Base-by-base conservation (phyloP, 2,113 vertebrate genomes). In the Spea bombifrons region DNA sequence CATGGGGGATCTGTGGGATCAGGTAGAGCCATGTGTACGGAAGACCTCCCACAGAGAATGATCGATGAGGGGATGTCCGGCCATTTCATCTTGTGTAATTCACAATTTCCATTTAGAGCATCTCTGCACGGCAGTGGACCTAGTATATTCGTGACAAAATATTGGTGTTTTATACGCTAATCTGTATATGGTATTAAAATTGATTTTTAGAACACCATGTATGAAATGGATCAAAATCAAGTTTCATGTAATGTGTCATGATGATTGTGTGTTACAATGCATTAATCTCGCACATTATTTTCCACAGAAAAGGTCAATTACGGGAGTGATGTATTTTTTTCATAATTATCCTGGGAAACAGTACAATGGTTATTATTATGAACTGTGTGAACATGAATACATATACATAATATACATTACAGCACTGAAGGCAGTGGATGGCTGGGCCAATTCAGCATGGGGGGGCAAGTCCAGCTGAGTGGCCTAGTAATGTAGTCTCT, bases 21-120 rank as follows among this genome's bases (percentile, higher is more conserved):
- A 69, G 67, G 66, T 49, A 70, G 53, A 77, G 75, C 75, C 45
- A 70, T 70, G 75, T 69, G 75, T 77, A 77, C 45, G 45, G 48
- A 50, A 53, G 75, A 68, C 75, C 66, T 77, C 75, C 75, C 66
- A 77, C 66, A 46, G 67, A 77, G 75, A 77, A 77, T 77, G 75
- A 77, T 77, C 46, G 75, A 77, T 77, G 75, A 30, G 75, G 75
- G 53, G 53, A 59, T 77, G 67, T 77, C 66, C 67, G 61, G 48
- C 67, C 47, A 70, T 63, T 46, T 71, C 55, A 63, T 71, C 17
- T 57, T 55, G 49, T 48, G 67, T 63, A 70, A 66, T 44, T 77
- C 53, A 49, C 17, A 77, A 70, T 61, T 77, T 43, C 68, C 59
- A 70, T 77, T 63, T 70, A 77, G 66, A 67, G 66, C 75, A 77